A percentile compares a stretch with the other conserved stretches of the same genome.
These are phyloP conservation scores for Drosophila santomea DNA, from an alignment of 1,140 invertebrate species.

Conservation along the genomic window DNA sequence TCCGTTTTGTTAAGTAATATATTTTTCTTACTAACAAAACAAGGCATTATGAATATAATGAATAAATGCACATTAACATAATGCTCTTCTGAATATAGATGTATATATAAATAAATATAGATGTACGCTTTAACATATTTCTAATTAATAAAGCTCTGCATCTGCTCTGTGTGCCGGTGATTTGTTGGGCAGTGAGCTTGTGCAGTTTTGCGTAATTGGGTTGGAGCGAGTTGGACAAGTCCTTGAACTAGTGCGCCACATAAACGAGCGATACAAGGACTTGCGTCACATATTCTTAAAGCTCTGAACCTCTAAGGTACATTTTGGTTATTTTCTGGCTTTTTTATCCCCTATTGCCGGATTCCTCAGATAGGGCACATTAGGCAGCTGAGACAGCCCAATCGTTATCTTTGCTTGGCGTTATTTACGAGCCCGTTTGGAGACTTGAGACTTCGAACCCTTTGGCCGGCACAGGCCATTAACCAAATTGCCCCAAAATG, in stretches of 20 bases:
- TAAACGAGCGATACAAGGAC: slow-evolving; percentile 35
- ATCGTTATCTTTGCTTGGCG: slow-evolving; percentile 29
- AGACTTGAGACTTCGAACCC: slow-evolving; percentile 42
- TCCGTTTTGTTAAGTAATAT: no score
- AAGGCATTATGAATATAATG: no score
- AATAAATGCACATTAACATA: no score
- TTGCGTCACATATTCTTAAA: slow-evolving; percentile 60
- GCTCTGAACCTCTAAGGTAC: slow-evolving; percentile 15
- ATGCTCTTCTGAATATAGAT: no score
- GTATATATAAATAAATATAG: no score
- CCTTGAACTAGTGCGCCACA: slow-evolving; percentile 74
- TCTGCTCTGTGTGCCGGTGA: slow-evolving; percentile 21
- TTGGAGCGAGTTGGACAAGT: slow-evolving; percentile 53
- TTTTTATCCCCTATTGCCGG: slow-evolving; percentile 6
- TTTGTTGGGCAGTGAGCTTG: slow-evolving; percentile 6
- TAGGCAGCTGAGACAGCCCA: slow-evolving; percentile 48
- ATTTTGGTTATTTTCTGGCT: not conserved
- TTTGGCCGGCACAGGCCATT: slow-evolving; percentile 68
- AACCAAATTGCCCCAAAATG: slow-evolving; percentile 78
- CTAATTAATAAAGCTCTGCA: not conserved
- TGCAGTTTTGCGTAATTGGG: slow-evolving; percentile 76
- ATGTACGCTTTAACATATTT: no score
- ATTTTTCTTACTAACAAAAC: no score
- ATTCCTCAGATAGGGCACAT: slow-evolving; percentile 29
- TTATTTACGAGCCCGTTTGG: slow-evolving; percentile 65